Conservation (phyloP, 2,113 vertebrate species). For the Riparia riparia region DNA sequence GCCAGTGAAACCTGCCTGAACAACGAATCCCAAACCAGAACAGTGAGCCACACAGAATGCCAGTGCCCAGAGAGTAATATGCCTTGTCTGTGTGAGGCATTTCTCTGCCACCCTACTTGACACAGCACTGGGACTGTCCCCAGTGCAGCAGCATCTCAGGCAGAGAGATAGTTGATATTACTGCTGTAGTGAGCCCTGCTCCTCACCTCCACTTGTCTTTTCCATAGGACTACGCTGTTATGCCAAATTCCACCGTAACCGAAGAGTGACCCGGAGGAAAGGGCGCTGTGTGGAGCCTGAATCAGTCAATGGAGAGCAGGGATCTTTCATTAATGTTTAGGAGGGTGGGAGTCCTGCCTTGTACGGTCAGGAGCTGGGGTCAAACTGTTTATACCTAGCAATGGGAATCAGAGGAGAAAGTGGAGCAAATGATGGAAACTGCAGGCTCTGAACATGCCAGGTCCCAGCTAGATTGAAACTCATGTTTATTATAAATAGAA, state of each 20-base stretch:
- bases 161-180: not conserved
- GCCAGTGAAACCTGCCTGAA: not conserved
- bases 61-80: not conserved
- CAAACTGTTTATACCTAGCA: not conserved
- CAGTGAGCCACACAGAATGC: not conserved
- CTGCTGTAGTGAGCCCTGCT: not conserved
- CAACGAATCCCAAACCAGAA: not conserved
- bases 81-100: not conserved
- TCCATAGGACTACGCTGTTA: constrained; percentile 91
- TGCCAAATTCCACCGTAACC: constrained; percentile 95
- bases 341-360: not conserved
- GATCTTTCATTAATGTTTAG: constrained; percentile 93
- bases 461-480: not conserved
- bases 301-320: constrained; percentile 85
- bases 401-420: not conserved
- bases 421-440: constrained; percentile 31
- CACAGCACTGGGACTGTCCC: not conserved
- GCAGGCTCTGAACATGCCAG: not conserved
- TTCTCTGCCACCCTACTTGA: not conserved
- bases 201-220: not conserved
- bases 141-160: not conserved
- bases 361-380: not conserved
- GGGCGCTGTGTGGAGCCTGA: constrained; percentile 95
- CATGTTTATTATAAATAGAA: not conserved
- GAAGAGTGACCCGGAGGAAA: constrained; percentile 90